phyloP scores from a whole-genome alignment of 2,113 vertebrate species.

The Alethe diademata region DNA sequence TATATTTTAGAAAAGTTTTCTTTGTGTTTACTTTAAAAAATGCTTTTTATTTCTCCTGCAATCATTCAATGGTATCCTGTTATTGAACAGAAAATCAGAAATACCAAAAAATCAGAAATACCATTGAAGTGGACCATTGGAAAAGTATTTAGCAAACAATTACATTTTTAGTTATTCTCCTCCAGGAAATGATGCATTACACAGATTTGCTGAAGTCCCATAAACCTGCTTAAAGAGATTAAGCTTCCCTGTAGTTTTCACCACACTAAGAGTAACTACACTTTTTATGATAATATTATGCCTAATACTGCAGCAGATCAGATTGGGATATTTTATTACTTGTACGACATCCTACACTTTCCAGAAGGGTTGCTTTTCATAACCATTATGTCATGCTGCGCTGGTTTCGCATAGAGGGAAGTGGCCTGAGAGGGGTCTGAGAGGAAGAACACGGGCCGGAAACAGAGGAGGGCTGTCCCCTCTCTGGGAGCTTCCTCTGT shows the following conservation, averaged over 20 bases:
- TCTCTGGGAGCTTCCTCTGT: too few relatives aligned
- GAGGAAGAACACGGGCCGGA: too few relatives aligned
- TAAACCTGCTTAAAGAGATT: background rate
- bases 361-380: background rate
- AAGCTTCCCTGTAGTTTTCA: background rate
- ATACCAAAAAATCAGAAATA: background rate
- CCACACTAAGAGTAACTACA: background rate
- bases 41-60: background rate
- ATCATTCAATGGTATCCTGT: background rate
- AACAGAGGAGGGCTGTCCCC: too few relatives aligned
- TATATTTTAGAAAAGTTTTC: background rate
- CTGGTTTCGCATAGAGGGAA: too few relatives aligned
- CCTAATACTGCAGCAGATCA: background rate
- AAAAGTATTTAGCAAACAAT: background rate
- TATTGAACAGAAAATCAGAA: background rate
- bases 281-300: background rate
- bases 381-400: background rate
- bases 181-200: background rate
- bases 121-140: background rate
- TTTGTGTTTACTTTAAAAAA: background rate
- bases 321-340: background rate
- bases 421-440: too few relatives aligned
- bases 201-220: background rate
- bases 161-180: background rate
- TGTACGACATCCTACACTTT: background rate